Conservation (phyloP, 2,888 invertebrate species). For the Ischnura elegans region DNA sequence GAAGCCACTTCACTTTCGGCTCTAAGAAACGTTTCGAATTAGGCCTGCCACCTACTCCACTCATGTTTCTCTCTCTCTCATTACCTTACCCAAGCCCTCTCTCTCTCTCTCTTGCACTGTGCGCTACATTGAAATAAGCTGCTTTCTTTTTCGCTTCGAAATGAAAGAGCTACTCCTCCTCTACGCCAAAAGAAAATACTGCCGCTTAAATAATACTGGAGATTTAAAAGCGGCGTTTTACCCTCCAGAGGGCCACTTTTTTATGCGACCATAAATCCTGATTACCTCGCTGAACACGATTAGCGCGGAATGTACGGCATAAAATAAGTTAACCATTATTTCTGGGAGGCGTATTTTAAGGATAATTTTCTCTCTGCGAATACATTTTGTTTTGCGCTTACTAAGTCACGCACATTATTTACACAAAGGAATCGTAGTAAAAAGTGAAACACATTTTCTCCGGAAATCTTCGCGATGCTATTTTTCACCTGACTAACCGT, state of each 20-base stretch:
- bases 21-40: slow-evolving; percentile 23
- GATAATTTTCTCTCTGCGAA: not conserved
- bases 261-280: not conserved
- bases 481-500: no score
- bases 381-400: not conserved
- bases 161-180: not conserved
- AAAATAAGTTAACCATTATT: not conserved
- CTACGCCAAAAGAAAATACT: not conserved
- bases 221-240: not conserved
- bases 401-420: not conserved
- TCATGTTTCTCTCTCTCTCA: not conserved
- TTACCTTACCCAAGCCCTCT: no score
- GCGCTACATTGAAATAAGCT: slow-evolving; percentile 29
- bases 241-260: not conserved
- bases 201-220: not conserved
- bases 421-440: no score
- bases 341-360: not conserved
- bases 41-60: not conserved
- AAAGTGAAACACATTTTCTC: no score
- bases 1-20: slow-evolving; percentile 31
- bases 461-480: no score
- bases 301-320: not conserved
- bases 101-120: not conserved
- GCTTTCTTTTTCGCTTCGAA: not conserved
- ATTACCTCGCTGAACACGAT: not conserved